Conservation (phyloP, 2,888 invertebrate genomes). For the Mylabris sibirica region DNA sequence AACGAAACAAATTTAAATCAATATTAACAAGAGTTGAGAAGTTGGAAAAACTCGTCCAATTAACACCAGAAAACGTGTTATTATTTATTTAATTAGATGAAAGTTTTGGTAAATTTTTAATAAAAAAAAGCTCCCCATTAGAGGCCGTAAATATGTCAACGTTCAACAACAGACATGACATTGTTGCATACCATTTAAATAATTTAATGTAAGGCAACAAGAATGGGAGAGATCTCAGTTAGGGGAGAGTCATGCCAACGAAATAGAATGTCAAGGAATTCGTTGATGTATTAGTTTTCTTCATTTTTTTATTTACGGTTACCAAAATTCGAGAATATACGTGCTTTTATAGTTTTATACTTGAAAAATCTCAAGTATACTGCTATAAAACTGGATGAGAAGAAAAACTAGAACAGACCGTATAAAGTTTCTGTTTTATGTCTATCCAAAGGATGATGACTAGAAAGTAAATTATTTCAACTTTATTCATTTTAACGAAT, state of each 20-base stretch:
- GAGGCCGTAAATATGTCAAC: neutral
- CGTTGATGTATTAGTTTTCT: slow-evolving; percentile 40
- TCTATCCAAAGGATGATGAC: neutral
- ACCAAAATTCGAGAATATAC: slow-evolving; percentile 23
- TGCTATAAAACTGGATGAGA: neutral
- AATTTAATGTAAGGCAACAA: too few species aligned
- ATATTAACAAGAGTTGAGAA: too few species aligned
- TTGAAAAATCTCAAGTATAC: slow-evolving; percentile 20
- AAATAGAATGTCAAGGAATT: slow-evolving; percentile 37
- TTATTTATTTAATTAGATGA: neutral
- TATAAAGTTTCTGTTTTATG: neutral
- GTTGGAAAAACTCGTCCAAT: too few species aligned
- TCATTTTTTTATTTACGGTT: slow-evolving; percentile 28
- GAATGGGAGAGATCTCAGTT: slow-evolving; percentile 24
- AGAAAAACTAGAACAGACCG: neutral
- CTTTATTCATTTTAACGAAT: neutral
- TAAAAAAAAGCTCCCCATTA: neutral
- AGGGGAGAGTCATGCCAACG: slow-evolving; percentile 24
- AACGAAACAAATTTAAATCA: too few species aligned
- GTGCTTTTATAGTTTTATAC: slow-evolving; percentile 30
- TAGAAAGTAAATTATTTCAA: neutral
- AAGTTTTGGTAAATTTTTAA: neutral
- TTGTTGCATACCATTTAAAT: slow-evolving; percentile 38
- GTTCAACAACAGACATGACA: slow-evolving; percentile 15
- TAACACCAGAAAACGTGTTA: too few species aligned